Conservation (phyloP, 2,113 vertebrate genomes). For the Saccopteryx bilineata region DNA sequence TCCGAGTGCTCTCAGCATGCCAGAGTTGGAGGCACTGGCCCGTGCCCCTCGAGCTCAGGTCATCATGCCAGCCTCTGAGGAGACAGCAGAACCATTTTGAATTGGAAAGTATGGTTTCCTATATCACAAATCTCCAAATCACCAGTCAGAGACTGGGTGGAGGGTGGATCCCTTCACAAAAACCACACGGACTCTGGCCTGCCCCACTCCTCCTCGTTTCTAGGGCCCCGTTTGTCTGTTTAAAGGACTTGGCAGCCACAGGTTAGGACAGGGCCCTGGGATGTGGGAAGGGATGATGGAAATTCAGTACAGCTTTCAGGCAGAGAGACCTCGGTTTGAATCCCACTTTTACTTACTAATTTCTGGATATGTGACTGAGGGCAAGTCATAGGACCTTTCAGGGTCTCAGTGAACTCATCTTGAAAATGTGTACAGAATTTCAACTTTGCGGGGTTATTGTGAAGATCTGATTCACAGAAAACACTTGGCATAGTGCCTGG, state of each 20-base stretch:
- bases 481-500: neutral
- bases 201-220: neutral
- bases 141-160: neutral
- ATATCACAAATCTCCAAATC: neutral
- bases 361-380: neutral
- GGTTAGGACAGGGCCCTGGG: neutral
- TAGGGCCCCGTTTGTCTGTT: neutral
- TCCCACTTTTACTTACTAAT: neutral
- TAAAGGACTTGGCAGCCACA: neutral
- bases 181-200: neutral
- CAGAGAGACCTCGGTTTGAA: neutral
- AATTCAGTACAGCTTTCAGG: fast-evolving
- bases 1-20: neutral
- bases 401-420: neutral
- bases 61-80: neutral
- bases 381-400: neutral
- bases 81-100: neutral
- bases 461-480: neutral
- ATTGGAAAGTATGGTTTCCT: neutral
- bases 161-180: neutral
- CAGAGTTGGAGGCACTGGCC: neutral
- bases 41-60: neutral
- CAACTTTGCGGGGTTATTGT: neutral
- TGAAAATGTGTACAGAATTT: neutral
- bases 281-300: neutral